Conservation (phyloP, 2,797 vertebrate species). For the Thripadectes ignobilis region DNA sequence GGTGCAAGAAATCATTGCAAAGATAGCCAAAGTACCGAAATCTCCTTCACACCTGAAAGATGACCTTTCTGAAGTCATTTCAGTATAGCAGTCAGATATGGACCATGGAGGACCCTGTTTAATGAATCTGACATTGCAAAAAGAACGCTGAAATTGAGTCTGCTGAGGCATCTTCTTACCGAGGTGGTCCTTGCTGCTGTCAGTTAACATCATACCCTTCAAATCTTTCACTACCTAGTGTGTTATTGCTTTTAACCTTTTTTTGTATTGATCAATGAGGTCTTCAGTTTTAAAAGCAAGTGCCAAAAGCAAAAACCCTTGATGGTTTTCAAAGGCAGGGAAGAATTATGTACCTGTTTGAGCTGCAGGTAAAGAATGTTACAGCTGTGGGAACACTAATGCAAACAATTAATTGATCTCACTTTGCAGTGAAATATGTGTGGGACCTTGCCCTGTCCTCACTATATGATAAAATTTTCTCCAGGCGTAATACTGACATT, state of each 20-base stretch:
- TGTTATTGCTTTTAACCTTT: background rate
- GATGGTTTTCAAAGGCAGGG: constrained; percentile 60
- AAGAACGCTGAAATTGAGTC: background rate
- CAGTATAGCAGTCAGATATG: background rate
- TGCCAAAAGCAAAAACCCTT: constrained; percentile 49
- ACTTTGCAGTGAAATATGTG: background rate
- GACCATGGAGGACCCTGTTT: background rate
- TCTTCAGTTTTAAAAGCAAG: constrained; percentile 24
- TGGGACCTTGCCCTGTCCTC: background rate
- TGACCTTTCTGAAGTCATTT: background rate
- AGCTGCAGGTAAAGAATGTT: constrained; percentile 64
- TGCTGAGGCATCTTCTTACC: background rate
- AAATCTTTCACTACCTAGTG: background rate
- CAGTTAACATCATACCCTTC: background rate
- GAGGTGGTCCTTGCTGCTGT: background rate
- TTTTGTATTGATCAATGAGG: background rate
- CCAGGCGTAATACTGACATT: background rate
- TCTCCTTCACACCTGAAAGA: background rate
- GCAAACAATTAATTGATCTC: constrained; percentile 38
- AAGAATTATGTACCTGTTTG: constrained; percentile 70
- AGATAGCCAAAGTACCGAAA: background rate
- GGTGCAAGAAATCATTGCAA: background rate
- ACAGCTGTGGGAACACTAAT: constrained; percentile 43
- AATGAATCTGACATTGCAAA: background rate
- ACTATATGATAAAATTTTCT: background rate